phyloP scores from a whole-genome alignment of 2,888 invertebrate species.

The Steromphala cineraria region DNA sequence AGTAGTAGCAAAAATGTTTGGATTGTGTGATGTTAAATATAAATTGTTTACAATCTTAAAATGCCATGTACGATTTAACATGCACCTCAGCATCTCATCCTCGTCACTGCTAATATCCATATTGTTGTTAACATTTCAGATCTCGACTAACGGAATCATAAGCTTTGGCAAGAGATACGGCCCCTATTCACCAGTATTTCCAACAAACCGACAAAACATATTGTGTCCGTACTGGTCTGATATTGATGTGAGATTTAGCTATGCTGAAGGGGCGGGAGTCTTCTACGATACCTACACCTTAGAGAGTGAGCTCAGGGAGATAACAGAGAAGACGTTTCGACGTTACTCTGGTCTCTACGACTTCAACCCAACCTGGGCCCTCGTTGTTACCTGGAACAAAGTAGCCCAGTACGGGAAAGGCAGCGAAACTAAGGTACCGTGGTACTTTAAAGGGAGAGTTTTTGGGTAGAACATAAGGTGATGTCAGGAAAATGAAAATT shows the following conservation, averaged over 20 bases:
- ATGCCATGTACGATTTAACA: too few species aligned
- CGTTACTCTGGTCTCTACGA: not conserved
- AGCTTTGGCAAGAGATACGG: not conserved
- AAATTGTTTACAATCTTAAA: too few species aligned
- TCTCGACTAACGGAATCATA: not conserved
- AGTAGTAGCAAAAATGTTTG: too few species aligned
- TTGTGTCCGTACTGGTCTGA: conserved; percentile 9
- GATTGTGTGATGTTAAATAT: too few species aligned
- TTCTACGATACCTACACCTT: not conserved
- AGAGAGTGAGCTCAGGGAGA: not conserved
- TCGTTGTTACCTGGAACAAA: conserved; percentile 1
- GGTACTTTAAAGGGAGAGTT: too few species aligned
- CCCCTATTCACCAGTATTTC: not conserved
- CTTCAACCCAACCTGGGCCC: not conserved
- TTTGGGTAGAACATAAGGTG: too few species aligned
- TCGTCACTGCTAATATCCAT: not conserved
- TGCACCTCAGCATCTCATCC: too few species aligned
- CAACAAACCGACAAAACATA: not conserved
- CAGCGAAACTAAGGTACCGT: not conserved
- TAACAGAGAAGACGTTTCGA: not conserved
- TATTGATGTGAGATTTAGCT: not conserved
- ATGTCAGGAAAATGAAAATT: too few species aligned
- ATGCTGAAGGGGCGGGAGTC: not conserved
- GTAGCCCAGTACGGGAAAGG: not conserved
- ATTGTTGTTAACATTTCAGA: not conserved